A percentile compares a stretch with the other conserved stretches of the same genome.
Evolutionary conservation across 2,113 vertebrate genomes (phyloP).

Genomic region (Marmota monax): DNA sequence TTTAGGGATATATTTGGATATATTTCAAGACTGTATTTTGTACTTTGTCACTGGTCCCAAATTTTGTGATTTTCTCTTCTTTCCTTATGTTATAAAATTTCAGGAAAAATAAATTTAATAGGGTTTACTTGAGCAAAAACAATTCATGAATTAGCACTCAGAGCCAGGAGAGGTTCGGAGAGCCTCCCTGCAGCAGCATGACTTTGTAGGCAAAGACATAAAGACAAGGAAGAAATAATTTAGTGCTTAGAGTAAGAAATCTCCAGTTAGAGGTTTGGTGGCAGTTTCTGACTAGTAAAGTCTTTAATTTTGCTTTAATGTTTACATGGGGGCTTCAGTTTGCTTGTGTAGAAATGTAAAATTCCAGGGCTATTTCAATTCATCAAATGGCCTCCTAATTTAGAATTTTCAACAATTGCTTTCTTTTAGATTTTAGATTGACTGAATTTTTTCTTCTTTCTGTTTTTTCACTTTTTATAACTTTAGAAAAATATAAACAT

Average conservation of each 20-base stretch:
- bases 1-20: neutral
- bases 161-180: neutral
- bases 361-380: neutral
- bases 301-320: neutral
- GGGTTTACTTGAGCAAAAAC: neutral
- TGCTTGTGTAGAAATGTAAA: neutral
- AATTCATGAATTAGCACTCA: neutral
- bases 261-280: neutral
- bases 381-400: neutral
- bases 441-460: neutral
- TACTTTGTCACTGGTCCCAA: neutral
- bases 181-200: neutral
- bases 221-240: neutral
- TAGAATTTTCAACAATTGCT: neutral
- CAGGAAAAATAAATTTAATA: neutral
- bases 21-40: neutral
- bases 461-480: neutral
- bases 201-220: neutral
- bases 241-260: neutral
- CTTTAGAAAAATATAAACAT: neutral
- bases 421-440: neutral
- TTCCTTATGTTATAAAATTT: neutral
- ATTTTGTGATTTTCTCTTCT: neutral
- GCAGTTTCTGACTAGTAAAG: neutral
- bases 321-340: neutral